phyloP scores from a whole-genome alignment of 2,113 vertebrate species.

The Eulemur rufifrons region DNA sequence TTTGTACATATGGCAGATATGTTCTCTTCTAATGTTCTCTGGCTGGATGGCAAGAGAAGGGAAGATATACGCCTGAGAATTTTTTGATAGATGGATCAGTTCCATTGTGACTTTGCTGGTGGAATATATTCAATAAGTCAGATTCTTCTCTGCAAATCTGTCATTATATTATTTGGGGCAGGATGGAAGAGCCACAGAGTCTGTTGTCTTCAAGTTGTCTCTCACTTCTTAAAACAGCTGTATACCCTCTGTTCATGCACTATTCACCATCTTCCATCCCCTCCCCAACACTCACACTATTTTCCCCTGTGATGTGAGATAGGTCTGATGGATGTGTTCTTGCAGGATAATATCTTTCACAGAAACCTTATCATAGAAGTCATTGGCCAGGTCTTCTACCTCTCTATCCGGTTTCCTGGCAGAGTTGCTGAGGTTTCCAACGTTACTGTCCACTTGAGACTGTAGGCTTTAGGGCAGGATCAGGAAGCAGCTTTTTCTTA shows the following conservation, averaged over 20 bases:
- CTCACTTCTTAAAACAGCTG: background rate
- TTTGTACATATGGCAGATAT: background rate
- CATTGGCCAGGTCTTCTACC: background rate
- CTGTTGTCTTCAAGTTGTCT: background rate
- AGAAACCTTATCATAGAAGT: constrained; percentile 9
- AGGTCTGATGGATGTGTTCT: background rate
- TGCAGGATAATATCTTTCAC: background rate
- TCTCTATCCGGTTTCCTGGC: background rate
- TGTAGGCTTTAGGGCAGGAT: background rate
- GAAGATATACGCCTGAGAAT: background rate
- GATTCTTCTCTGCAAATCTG: background rate
- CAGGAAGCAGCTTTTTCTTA: constrained; percentile 29
- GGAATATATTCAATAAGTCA: background rate
- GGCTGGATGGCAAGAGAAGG: background rate
- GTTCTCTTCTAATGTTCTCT: background rate
- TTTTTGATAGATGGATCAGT: background rate
- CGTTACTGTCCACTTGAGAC: constrained; percentile 8
- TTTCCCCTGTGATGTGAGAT: background rate
- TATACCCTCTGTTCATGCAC: background rate
- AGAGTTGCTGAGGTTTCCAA: background rate
- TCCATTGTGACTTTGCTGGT: background rate
- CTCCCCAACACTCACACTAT: background rate
- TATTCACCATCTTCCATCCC: background rate
- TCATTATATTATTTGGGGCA: background rate
- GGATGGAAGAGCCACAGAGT: background rate